Conservation (phyloP, 2,888 invertebrate species). For the Lasioglossum vierecki region DNA sequence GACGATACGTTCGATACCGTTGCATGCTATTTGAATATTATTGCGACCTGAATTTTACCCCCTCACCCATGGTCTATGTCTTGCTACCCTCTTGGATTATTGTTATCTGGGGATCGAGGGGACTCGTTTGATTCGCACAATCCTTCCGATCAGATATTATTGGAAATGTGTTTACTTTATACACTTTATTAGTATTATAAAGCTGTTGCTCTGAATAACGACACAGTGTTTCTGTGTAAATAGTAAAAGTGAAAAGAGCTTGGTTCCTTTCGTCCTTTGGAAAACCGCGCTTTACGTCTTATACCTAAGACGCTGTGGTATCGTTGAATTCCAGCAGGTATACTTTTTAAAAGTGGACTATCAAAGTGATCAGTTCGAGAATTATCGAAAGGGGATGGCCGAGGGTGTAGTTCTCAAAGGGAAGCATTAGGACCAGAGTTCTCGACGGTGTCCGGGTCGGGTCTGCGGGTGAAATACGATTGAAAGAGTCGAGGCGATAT, state of each 20-base stretch:
- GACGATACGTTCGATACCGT: constrained; percentile 9
- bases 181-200: no score
- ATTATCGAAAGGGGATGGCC: constrained; percentile 17
- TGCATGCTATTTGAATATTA: constrained; percentile 2
- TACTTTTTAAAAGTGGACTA: neutral
- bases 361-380: constrained; percentile 1
- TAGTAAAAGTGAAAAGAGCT: no score
- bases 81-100: neutral
- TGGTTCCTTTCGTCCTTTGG: no score
- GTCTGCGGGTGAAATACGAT: constrained; percentile 67
- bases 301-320: no score
- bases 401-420: constrained; percentile 19
- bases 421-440: constrained; percentile 45
- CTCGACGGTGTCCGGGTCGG: constrained; percentile 52
- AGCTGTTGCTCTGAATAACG: no score
- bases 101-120: neutral
- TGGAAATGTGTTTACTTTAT: no score
- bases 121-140: neutral
- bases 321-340: no score
- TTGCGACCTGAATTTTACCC: neutral
- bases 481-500: constrained; percentile 55
- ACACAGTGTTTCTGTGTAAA: no score
- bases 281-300: no score
- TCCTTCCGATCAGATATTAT: no score
- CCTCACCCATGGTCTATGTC: neutral